phyloP scores from a whole-genome alignment of 2,113 vertebrate species.

The Boleophthalmus pectinirostris region DNA sequence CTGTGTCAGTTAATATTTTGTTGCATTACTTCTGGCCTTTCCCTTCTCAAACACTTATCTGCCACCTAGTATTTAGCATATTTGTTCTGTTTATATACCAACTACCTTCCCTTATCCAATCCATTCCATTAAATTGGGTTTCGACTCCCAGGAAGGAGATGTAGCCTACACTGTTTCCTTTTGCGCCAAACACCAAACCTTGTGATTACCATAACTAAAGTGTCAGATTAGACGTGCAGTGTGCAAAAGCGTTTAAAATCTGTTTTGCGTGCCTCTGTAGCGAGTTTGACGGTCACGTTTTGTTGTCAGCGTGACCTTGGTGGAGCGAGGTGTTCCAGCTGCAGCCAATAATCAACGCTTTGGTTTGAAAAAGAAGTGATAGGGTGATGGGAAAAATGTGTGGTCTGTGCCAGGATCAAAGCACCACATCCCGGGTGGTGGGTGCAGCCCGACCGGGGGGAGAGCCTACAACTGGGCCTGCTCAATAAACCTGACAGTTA shows the following conservation, averaged over 20 bases:
- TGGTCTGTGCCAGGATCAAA: conserved; percentile 63
- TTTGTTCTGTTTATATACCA: neutral
- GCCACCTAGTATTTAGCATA: neutral
- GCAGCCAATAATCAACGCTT: conserved; percentile 58
- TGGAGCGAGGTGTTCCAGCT: conserved; percentile 64
- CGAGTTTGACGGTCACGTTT: conserved; percentile 17
- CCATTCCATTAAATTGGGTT: neutral
- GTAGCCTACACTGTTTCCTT: neutral
- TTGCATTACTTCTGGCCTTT: too few relatives aligned
- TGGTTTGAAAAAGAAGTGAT: conserved; percentile 47
- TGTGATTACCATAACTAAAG: neutral
- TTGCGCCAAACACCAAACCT: neutral
- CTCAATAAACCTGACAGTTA: conserved; percentile 47
- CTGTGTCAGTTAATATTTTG: too few relatives aligned
- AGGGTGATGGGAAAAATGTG: conserved; percentile 66
- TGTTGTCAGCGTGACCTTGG: conserved; percentile 53
- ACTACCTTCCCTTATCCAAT: neutral
- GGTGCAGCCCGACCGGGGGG: conserved; percentile 48
- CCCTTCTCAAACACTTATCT: neutral
- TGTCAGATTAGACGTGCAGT: neutral
- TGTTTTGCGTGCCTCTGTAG: conserved; percentile 7
- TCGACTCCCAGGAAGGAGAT: neutral
- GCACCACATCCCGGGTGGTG: conserved; percentile 34
- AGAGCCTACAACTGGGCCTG: conserved; percentile 14
- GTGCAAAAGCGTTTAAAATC: neutral